Base-by-base conservation (phyloP, 2,888 invertebrate genomes). In the Oscheius sp. region DNA sequence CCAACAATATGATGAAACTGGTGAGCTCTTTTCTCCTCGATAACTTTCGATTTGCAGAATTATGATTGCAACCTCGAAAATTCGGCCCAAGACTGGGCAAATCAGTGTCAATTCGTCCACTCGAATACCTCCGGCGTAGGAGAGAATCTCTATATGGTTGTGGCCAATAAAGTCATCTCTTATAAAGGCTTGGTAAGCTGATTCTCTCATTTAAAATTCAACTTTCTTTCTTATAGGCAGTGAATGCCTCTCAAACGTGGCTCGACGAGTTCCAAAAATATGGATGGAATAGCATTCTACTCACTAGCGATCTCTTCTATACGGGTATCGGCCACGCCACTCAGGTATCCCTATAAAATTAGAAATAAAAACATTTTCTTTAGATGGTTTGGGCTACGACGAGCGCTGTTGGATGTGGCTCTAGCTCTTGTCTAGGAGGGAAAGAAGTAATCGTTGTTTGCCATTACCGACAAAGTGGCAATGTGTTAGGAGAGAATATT, bases 381-480 rank as follows among this genome's bases (percentile, higher is more conserved):
- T n/a, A 70, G 70, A 65, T 65, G 65, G 70, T 57, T 4, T 70
- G 70, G 70, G 70, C 65, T 15, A n/a, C 17, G 2, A 65, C 70
- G 6, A 33, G 48, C 0, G 50, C 48, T 3, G 15, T 70, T 17
- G 70, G 70, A 12, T 70, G 70, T 52, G 65, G 37, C 25, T 57
- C 58, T 25, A 50, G 57, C 12, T 27, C 37, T 15, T 70, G 70
- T 29, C 45, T 48, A 5, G 58, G 58, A 1, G 58, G 65, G 4
- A 65, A 65, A 50, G 53, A 65, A n/a, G 65, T 70, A 2, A 55
- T 70, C 27, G 58, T 70, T 15, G 70, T 58, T 4, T 70, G 70
- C 39, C 70, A 70, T n/a, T 70, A 70, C 33, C 31, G 50, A 20
- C 42, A 50, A 17, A 34, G 31, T 50, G 52, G 42, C 4, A 27